These are phyloP conservation scores for Corythoichthys haematopterus DNA, from an alignment of 2,113 vertebrate species.

Conservation along the genomic window DNA sequence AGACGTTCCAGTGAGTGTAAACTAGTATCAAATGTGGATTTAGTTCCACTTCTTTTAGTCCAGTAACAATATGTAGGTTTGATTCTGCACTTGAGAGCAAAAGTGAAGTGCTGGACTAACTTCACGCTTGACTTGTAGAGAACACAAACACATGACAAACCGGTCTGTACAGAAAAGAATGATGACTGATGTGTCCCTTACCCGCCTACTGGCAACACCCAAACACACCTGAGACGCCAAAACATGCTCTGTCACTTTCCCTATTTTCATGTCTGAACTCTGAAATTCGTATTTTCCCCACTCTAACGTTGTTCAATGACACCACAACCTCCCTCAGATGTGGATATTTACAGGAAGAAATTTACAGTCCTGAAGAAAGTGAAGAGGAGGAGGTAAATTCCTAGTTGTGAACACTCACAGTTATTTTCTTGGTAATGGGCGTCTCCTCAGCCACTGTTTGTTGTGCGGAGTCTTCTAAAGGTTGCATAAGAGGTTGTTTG, in stretches of 20 bases:
- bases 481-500: slow-evolving; percentile 10
- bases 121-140: not conserved
- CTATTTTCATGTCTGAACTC: not conserved
- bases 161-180: slow-evolving; percentile 29
- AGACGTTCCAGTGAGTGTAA: not conserved
- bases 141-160: slow-evolving; percentile 28
- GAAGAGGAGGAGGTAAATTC: slow-evolving; percentile 9
- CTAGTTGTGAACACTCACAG: slow-evolving; percentile 11
- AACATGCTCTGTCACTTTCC: slow-evolving; percentile 29
- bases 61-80: slow-evolving; percentile 1
- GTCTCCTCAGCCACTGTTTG: slow-evolving; percentile 26
- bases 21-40: not conserved
- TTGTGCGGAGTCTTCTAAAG: slow-evolving; percentile 1
- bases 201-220: slow-evolving; percentile 36
- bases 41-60: not conserved
- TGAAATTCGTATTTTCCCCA: not conserved
- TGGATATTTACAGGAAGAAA: not conserved
- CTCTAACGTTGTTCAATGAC: slow-evolving; percentile 20
- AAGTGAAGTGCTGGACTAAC: too few species aligned
- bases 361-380: not conserved
- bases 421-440: slow-evolving; percentile 6
- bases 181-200: slow-evolving; percentile 24
- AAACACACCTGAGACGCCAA: slow-evolving; percentile 33
- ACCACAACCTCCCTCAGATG: slow-evolving; percentile 12
- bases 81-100: not conserved